Evolutionary conservation across 2,888 invertebrate species (phyloP), one percentile per base, ranked within the genome.

Genomic region (Mylabris sibirica): DNA sequence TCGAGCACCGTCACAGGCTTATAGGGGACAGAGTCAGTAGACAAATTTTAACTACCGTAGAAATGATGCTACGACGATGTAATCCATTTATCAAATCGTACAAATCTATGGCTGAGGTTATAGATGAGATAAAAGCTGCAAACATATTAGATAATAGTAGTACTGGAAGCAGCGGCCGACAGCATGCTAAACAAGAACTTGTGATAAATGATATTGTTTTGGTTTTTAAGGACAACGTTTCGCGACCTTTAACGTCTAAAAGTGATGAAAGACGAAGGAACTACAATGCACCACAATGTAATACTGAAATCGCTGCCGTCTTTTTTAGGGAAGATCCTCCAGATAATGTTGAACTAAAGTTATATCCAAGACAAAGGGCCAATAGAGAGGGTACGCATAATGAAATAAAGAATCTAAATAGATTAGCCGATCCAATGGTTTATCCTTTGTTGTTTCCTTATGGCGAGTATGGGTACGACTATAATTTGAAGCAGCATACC

Each of bases 401-500:
- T 11, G 8, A 35, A 5, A 35, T 35, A 11, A 12, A 41, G 12
- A 59, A 30, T 14, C 49, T 67, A 0, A 65, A 65, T 35, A 57
- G 59, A 14, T 2, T 41, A 14, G 24, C 60, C 4, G 65, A 65
- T 38, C 65, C 65, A 9, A 3, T 65, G 41, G 60, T 65, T 0
- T 65, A 60, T 60, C 65, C 60, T 1, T 3, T 65, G 6, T 38
- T 65, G 22, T 65, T 65, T 60, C 65, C 60, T 6, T 14, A 17
- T 20, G 65, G 60, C 4, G 65, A 65, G 4, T 30, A 22, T 35
- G 65, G 65, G 8, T 66, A 60, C 12, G 59, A 38, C 24, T 6
- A 12, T 2, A 17, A 22, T 41, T 26, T 62, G 11, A 14, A 26
- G 17, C 22, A 30, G 1, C 5, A 9, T 1, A 38, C 4, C 6